Percentiles rank a stretch among this genome's conserved stretches.
Conservation (phyloP, 2,888 invertebrate species). For the Branchinecta sandiegonensis region DNA sequence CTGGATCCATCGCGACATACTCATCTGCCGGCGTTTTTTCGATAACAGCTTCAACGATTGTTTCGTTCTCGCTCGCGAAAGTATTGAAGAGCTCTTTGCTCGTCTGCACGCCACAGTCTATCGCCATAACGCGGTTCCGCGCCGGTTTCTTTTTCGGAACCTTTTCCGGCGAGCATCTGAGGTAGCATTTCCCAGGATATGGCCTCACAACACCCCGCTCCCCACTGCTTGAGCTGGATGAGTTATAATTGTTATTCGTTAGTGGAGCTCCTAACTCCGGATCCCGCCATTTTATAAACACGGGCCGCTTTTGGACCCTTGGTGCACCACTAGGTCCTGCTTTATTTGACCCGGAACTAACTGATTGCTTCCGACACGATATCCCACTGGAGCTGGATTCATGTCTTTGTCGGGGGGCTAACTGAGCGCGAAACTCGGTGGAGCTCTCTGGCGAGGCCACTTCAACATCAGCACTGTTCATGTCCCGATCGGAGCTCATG, state of each 20-base stretch:
- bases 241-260: neutral
- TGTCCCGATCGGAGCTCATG: neutral
- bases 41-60: constrained; percentile 15
- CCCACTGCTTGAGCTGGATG: neutral
- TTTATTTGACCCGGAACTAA: constrained; percentile 10
- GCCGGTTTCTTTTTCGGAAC: neutral
- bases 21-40: constrained; percentile 17
- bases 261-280: neutral
- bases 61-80: neutral
- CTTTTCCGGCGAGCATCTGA: constrained; percentile 21
- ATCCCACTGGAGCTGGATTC: neutral
- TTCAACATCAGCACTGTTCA: neutral
- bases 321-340: neutral
- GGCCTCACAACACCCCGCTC: constrained; percentile 17
- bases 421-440: neutral
- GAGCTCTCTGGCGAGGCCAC: neutral
- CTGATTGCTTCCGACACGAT: constrained; percentile 13
- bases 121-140: neutral
- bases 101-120: constrained; percentile 7
- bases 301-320: neutral
- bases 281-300: constrained; percentile 13
- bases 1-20: constrained; percentile 22
- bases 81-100: neutral
- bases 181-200: constrained; percentile 19
- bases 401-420: neutral